Evolutionary conservation across 1,140 invertebrate genomes (phyloP), one percentile per base, ranked within the genome.

Genomic region (Zaprionus taronus): DNA sequence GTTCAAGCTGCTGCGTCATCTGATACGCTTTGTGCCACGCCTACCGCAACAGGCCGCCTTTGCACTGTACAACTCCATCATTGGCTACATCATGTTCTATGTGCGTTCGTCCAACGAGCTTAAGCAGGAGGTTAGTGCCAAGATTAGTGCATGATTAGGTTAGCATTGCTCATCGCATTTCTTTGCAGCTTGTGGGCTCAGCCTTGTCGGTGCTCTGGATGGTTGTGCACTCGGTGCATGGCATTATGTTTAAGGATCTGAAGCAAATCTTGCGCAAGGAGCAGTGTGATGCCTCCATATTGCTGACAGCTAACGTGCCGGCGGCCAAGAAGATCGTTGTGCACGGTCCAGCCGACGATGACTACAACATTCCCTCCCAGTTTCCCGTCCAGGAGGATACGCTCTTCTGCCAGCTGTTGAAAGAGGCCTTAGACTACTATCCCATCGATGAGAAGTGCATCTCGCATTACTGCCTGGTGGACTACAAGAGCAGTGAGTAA

Each of bases 71-170:
- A 99, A 99, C 94, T 99, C 99, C 81, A 97, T 99, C 73, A 99
- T 99, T 87, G 99, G 99, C 17, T 99, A 99, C 91, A 97, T 99
- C 1, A 99, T 99, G 99, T 99, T 99, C 93, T 99, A 99, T 91
- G 98, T 99, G 1, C 93, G 99, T 62, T 96, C 98, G 11, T 98
- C 98, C 0, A 97, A 98, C 87, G 98, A 99, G 91, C 96, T 97
- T 36, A 97, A 97, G 2, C 97, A 99, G 86, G 97, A 98, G 82
- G 91, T 94, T 12, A 62, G 51, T 34, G 7, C 5, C 2, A 0
- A 20, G 34, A 6, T 14, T 14, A 26, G 24, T 0, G 2, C 14
- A n/a, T 1, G 11, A 24, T 51, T 11, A 51, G 12, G 15, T 14
- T 6, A 17, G 53, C n/a, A 34, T 36, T 56, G 9, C 14, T 36